Evolutionary conservation across 2,888 invertebrate genomes (phyloP).

Genomic region (Eilema sororculum): DNA sequence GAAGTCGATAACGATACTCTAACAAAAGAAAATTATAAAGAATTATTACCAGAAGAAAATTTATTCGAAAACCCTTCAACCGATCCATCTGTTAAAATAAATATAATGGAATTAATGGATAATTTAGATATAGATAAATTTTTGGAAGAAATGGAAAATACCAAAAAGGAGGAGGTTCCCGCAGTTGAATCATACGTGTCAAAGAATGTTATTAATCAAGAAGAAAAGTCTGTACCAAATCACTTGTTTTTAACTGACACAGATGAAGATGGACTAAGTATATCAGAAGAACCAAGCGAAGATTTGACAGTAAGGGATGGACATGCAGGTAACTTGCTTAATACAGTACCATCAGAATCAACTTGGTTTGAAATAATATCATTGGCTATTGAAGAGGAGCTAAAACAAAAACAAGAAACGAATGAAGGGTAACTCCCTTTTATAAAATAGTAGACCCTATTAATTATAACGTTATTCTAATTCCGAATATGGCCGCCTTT

Average conservation of each 20-base stretch:
- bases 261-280: constrained; percentile 8
- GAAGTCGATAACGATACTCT: not conserved
- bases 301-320: not conserved
- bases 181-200: not conserved
- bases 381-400: constrained; percentile 5
- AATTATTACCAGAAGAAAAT: not conserved
- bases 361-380: constrained; percentile 4
- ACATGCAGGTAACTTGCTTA: not conserved
- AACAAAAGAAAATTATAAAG: not conserved
- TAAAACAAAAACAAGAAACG: not conserved
- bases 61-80: not conserved
- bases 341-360: constrained; percentile 10
- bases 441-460: too few relatives aligned
- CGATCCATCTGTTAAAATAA: not conserved
- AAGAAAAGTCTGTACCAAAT: not conserved
- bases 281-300: not conserved
- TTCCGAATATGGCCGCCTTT: too few relatives aligned
- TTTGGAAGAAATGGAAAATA: not conserved
- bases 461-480: too few relatives aligned
- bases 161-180: not conserved
- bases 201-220: not conserved
- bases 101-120: not conserved
- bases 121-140: constrained; percentile 3
- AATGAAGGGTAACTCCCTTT: too few relatives aligned
- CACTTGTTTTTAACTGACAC: constrained; percentile 8